These are phyloP conservation scores for Eutrigla gurnardus DNA, from an alignment of 2,797 vertebrate genomes.

Conservation along the genomic window DNA sequence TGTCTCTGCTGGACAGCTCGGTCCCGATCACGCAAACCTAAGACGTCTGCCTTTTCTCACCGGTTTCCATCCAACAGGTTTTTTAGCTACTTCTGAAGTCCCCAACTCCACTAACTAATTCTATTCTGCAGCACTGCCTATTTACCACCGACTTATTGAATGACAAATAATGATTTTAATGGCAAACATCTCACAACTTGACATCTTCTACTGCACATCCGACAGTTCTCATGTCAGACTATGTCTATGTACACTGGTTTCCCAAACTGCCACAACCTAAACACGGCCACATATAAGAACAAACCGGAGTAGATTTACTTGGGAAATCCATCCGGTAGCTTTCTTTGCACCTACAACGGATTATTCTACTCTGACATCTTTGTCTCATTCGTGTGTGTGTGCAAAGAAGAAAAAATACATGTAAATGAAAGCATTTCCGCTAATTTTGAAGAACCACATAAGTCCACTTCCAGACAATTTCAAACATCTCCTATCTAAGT, in stretches of 20 bases:
- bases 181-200: conserved; percentile 59
- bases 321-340: conserved; percentile 22
- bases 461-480: conserved; percentile 43
- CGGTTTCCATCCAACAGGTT: neutral
- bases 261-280: conserved; percentile 43
- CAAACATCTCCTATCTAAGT: conserved; percentile 45
- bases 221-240: conserved; percentile 51
- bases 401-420: conserved; percentile 14
- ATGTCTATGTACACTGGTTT: conserved; percentile 66
- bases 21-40: conserved; percentile 15
- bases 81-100: conserved; percentile 34
- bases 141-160: conserved; percentile 33
- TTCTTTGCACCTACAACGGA: neutral
- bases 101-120: conserved; percentile 33
- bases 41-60: neutral
- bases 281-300: conserved; percentile 43
- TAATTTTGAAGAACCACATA: conserved; percentile 49
- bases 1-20: conserved; percentile 11
- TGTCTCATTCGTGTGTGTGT: conserved; percentile 11
- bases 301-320: conserved; percentile 9
- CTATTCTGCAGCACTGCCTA: conserved; percentile 38
- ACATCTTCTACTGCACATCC: conserved; percentile 66
- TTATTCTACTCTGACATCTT: conserved; percentile 36
- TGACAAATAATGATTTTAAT: conserved; percentile 41
- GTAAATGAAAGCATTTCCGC: conserved; percentile 21